These are phyloP conservation scores for Synanthedon tipuliformis DNA, from an alignment of 2,888 invertebrate genomes.

Conservation along the genomic window DNA sequence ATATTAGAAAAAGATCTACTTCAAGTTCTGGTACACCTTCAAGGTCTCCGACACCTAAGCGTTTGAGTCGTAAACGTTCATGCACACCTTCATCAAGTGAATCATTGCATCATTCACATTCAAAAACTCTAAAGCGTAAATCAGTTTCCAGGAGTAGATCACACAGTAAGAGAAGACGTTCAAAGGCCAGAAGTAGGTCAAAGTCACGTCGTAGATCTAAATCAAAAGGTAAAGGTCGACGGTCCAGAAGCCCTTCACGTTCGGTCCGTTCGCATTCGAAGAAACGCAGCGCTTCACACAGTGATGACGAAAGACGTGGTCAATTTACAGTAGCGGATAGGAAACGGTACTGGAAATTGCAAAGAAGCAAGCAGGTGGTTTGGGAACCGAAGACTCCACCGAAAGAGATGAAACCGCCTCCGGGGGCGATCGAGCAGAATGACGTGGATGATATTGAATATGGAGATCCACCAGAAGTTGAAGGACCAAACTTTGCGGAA, in stretches of 20 bases:
- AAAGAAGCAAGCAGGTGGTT: conserved; percentile 36
- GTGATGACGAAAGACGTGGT: conserved; percentile 52
- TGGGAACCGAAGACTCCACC: conserved; percentile 35
- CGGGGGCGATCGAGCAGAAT: conserved; percentile 45
- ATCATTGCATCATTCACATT: conserved; percentile 24
- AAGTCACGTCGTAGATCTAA: conserved; percentile 25
- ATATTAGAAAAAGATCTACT: conserved; percentile 36
- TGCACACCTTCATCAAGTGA: conserved; percentile 17
- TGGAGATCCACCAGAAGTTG: conserved; percentile 57
- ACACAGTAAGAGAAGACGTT: conserved; percentile 16
- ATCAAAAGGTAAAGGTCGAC: conserved; percentile 28
- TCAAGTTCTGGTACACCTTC: conserved; percentile 41
- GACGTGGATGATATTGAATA: conserved; percentile 49
- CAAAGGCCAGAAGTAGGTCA: conserved; percentile 21
- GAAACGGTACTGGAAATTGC: conserved; percentile 57
- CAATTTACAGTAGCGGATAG: conserved; percentile 61
- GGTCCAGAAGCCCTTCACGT: conserved; percentile 22
- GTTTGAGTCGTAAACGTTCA: conserved; percentile 21
- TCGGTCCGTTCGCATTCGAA: conserved; percentile 32
- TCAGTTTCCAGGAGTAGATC: conserved; percentile 31
- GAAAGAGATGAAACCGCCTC: conserved; percentile 49
- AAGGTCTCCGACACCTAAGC: conserved; percentile 24
- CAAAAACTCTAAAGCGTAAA: conserved; percentile 25
- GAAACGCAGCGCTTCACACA: conserved; percentile 29
- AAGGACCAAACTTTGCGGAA: conserved; percentile 59